Conservation (phyloP, 1,140 invertebrate genomes). For the Dinoponera quadriceps region DNA sequence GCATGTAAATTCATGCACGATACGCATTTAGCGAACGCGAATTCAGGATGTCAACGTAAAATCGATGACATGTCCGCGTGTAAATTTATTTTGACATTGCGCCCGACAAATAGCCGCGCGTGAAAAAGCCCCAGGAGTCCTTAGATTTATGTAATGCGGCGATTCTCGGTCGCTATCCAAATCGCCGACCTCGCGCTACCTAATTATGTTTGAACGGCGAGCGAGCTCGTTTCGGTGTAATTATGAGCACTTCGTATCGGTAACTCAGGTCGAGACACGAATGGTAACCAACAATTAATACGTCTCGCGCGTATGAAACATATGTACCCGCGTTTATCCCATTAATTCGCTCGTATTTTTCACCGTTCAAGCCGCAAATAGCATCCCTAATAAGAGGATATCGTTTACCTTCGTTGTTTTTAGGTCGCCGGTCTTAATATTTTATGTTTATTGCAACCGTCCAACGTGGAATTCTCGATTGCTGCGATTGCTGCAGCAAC, state of each 20-base stretch:
- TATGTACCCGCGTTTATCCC: constrained; percentile 17
- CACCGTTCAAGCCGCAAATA: not conserved
- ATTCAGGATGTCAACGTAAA: constrained; percentile 3
- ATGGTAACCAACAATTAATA: constrained; percentile 41
- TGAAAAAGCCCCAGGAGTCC: constrained; percentile 4
- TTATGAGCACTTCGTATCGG: constrained; percentile 45
- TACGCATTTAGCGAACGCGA: not conserved
- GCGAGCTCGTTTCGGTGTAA: constrained; percentile 17
- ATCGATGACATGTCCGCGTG: not conserved
- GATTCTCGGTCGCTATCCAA: not conserved
- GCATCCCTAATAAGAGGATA: not conserved
- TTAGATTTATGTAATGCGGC: constrained; percentile 15
- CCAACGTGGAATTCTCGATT: too few species aligned
- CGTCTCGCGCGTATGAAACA: not conserved
- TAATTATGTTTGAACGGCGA: constrained; percentile 22
- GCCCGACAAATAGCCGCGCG: not conserved
- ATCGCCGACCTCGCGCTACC: not conserved
- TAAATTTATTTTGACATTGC: not conserved
- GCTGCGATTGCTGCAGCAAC: too few species aligned
- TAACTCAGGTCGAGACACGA: constrained; percentile 35
- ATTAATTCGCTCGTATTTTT: constrained; percentile 37
- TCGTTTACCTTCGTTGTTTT: not conserved
- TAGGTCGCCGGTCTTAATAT: not conserved
- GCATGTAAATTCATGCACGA: not conserved
- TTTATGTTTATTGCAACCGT: not conserved